phyloP scores from a whole-genome alignment of 2,797 vertebrate genomes.

The Pempheris klunzingeri region DNA sequence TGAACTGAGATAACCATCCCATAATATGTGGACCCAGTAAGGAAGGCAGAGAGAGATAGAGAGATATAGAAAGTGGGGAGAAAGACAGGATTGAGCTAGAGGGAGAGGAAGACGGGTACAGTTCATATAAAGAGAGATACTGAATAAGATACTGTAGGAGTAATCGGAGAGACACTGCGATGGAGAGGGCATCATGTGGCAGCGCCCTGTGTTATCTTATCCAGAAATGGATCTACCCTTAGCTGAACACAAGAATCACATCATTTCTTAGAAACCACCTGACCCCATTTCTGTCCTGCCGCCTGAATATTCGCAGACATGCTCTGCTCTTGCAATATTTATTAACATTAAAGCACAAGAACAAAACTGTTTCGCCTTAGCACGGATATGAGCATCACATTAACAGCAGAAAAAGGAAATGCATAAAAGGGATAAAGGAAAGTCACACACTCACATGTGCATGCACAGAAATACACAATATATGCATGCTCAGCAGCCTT shows the following conservation, averaged over 20 bases:
- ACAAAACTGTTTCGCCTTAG: constrained; percentile 10
- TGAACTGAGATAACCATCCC: constrained; percentile 71
- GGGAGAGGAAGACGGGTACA: constrained; percentile 16
- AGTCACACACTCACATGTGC: constrained; percentile 8
- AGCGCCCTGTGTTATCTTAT: constrained; percentile 61
- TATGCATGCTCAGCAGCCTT: constrained; percentile 18
- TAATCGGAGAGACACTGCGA: constrained; percentile 49
- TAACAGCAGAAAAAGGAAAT: neutral
- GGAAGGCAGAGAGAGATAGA: constrained; percentile 36
- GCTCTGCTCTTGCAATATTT: constrained; percentile 45
- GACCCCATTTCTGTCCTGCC: constrained; percentile 34
- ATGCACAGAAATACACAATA: constrained; percentile 10
- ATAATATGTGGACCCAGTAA: constrained; percentile 59
- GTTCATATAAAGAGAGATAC: constrained; percentile 52
- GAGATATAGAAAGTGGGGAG: constrained; percentile 30
- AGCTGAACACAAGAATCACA: constrained; percentile 46
- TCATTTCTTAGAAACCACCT: constrained; percentile 61
- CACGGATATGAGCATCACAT: neutral
- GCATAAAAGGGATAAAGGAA: constrained; percentile 12
- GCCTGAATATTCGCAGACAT: constrained; percentile 22
- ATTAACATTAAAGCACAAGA: constrained; percentile 41
- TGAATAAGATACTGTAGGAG: constrained; percentile 52
- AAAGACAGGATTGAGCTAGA: constrained; percentile 20
- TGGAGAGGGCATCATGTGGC: constrained; percentile 54
- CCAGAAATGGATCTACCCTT: constrained; percentile 62